These are phyloP conservation scores for Smutsia temminckii DNA, from an alignment of 2,797 vertebrate genomes.

Conservation along the genomic window DNA sequence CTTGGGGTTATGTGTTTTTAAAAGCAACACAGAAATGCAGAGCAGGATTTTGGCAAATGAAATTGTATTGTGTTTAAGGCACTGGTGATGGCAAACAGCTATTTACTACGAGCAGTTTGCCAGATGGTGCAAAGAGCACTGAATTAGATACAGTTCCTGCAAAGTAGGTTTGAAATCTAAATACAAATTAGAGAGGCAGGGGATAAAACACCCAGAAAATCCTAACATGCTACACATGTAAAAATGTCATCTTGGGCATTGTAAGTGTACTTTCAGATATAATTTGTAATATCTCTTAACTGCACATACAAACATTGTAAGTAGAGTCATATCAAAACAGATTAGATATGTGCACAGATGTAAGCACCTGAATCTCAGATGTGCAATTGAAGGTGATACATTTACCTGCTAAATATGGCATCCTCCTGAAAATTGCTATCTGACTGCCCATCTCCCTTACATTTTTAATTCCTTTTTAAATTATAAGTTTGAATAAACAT, in stretches of 20 bases:
- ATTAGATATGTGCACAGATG: neutral
- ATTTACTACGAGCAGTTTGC: constrained; percentile 45
- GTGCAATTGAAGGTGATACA: constrained; percentile 1
- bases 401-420: constrained; percentile 56
- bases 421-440: constrained; percentile 52
- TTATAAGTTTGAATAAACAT: constrained; percentile 35
- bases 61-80: constrained; percentile 48
- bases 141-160: constrained; percentile 56
- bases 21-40: constrained; percentile 60
- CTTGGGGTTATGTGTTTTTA: constrained; percentile 56
- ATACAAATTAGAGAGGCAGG: constrained; percentile 51
- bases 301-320: constrained; percentile 20
- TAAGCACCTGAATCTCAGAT: neutral
- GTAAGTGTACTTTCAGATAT: constrained; percentile 15
- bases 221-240: constrained; percentile 31
- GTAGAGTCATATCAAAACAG: constrained; percentile 23
- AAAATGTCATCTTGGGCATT: neutral
- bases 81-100: constrained; percentile 55
- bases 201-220: constrained; percentile 39
- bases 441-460: constrained; percentile 16
- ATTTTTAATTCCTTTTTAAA: constrained; percentile 55
- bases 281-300: constrained; percentile 32
- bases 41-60: constrained; percentile 55
- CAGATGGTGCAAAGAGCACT: constrained; percentile 45
- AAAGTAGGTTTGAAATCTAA: constrained; percentile 62